Evolutionary conservation across 2,888 invertebrate genomes (phyloP).

Genomic region (Zeuzera pyrina): DNA sequence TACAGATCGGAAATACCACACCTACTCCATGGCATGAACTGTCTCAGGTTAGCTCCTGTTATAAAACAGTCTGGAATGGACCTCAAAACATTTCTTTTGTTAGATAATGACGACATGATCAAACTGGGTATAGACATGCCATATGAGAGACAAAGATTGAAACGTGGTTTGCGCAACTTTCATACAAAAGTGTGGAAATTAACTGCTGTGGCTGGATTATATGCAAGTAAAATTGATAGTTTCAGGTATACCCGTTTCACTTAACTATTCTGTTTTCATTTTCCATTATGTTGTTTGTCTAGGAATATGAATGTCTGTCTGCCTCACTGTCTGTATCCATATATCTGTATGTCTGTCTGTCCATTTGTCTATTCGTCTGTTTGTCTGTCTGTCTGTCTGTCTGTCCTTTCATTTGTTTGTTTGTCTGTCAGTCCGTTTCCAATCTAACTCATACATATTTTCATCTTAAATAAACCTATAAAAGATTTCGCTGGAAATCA

Average conservation of each 20-base stretch:
- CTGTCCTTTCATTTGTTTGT: too few relatives aligned
- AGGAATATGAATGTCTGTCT: neutral
- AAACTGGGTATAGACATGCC: slow-evolving; percentile 73
- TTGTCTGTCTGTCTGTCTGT: too few relatives aligned
- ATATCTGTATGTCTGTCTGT: too few relatives aligned
- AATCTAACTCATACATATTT: too few relatives aligned
- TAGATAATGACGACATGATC: slow-evolving; percentile 72
- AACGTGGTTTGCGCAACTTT: slow-evolving; percentile 68
- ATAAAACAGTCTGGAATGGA: slow-evolving; percentile 64
- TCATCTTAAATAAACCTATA: too few relatives aligned
- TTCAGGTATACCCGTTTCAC: slow-evolving; percentile 40
- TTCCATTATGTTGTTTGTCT: too few relatives aligned
- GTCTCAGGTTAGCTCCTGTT: slow-evolving; percentile 57
- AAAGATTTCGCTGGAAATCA: too few relatives aligned
- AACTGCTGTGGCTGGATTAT: slow-evolving; percentile 51
- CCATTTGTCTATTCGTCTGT: too few relatives aligned
- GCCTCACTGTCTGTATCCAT: neutral
- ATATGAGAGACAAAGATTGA: slow-evolving; percentile 72
- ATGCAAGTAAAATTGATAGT: slow-evolving; percentile 44
- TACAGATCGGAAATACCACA: slow-evolving; percentile 68
- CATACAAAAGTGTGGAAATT: slow-evolving; percentile 72
- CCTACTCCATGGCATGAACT: slow-evolving; percentile 74
- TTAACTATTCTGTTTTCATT: neutral
- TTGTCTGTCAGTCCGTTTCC: too few relatives aligned
- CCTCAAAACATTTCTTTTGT: slow-evolving; percentile 69